These are phyloP conservation scores for Drosophila sulfurigaster DNA, from an alignment of 1,140 invertebrate species.

Conservation along the genomic window DNA sequence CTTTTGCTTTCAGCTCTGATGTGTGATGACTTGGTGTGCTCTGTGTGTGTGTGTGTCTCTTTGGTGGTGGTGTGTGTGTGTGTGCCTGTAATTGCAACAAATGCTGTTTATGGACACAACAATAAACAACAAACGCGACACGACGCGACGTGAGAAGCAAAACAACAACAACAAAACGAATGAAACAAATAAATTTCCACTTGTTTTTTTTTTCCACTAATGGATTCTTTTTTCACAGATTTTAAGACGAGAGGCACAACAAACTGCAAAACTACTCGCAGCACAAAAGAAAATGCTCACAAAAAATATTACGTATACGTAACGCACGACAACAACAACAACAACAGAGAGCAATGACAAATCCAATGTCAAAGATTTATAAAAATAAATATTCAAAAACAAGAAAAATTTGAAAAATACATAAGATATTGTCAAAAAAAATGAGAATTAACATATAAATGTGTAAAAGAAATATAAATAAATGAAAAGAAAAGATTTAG, in stretches of 20 bases:
- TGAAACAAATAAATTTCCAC: constrained; percentile 25
- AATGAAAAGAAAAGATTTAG: background rate
- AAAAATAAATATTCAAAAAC: constrained; percentile 80
- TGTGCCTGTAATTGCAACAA: constrained; percentile 67
- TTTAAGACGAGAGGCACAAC: constrained; percentile 24
- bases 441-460: constrained; percentile 9
- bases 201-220: constrained; percentile 33
- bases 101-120: constrained; percentile 69
- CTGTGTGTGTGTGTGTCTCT: constrained; percentile 14
- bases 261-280: constrained; percentile 15
- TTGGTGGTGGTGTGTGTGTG: constrained; percentile 39
- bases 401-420: constrained; percentile 10
- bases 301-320: constrained; percentile 77
- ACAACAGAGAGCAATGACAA: constrained; percentile 74
- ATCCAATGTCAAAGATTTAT: constrained; percentile 84
- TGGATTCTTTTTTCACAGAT: constrained; percentile 28
- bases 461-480: background rate
- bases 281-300: constrained; percentile 38
- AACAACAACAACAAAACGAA: constrained; percentile 12
- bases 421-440: background rate
- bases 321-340: constrained; percentile 51
- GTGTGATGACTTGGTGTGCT: background rate
- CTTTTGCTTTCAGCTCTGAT: constrained; percentile 49
- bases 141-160: constrained; percentile 43
- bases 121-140: constrained; percentile 31